Conservation (phyloP, 2,113 vertebrate genomes). For the Cololabis saira region DNA sequence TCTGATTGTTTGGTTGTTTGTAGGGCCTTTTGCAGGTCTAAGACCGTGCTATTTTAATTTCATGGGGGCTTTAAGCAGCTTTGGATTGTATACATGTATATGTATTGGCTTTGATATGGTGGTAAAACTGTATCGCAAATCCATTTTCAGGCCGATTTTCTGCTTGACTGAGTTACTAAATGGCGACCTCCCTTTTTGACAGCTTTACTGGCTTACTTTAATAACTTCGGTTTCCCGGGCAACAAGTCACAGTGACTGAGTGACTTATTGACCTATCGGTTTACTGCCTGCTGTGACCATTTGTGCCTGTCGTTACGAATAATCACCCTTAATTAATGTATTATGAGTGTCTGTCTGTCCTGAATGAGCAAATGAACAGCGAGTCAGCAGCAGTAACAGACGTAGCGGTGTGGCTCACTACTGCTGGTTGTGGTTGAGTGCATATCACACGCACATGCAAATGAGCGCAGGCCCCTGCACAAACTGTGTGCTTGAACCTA, state of each 20-base stretch:
- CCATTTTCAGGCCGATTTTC: constrained; percentile 14
- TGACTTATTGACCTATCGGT: constrained; percentile 11
- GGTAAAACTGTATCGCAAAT: background rate
- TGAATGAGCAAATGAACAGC: constrained; percentile 11
- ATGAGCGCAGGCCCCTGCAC: no score
- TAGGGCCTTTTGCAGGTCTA: background rate
- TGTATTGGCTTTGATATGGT: background rate
- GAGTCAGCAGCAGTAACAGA: constrained; percentile 27
- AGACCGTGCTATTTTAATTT: background rate
- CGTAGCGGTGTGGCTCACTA: constrained; percentile 1
- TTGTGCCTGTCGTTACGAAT: constrained; percentile 2
- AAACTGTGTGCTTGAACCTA: background rate
- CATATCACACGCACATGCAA: background rate
- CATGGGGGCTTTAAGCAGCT: background rate
- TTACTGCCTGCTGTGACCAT: constrained; percentile 12
- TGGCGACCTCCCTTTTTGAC: background rate
- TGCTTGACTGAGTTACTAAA: constrained; percentile 5
- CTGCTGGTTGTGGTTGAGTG: background rate
- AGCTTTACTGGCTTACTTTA: background rate
- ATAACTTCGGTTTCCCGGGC: constrained; percentile 1
- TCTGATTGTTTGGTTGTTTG: no score
- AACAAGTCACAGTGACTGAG: background rate
- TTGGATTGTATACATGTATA: background rate
- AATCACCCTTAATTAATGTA: constrained; percentile 21
- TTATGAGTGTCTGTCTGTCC: constrained; percentile 7